Base-by-base conservation (phyloP, 2,888 invertebrate genomes). In the Diarsia brunnea region DNA sequence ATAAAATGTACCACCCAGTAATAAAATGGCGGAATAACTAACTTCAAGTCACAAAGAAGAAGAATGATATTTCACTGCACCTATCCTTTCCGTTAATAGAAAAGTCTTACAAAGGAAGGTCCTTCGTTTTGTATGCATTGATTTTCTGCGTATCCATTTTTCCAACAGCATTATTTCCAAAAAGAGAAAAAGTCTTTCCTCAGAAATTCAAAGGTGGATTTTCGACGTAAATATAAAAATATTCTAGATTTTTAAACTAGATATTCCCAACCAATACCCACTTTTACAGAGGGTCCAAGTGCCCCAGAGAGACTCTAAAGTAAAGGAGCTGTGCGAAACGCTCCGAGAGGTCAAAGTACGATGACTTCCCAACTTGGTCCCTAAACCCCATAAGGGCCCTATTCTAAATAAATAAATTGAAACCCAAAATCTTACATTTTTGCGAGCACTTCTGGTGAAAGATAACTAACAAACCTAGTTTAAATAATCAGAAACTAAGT, bases 281-380 rank as follows among this genome's bases (percentile, higher is more conserved):
- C n/a, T n/a, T 73, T 68, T 79, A 79, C 63, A n/a, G 60, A 63
- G 55, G 73, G 64, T 70, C 53, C 55, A 75, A 84, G 79, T 71
- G 73, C 45, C 58, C 86, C 71, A 31, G 8, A 45, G 86, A 70
- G 84, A 69, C 51, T 38, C 53, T 75, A 72, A 75, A 84, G 70
- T 70, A 79, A 65, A 68, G 65, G 16, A 64, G 47, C 60, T 76
- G 38, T 65, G 38, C 55, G 69, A 69, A 80, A 67, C 55, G 63
- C 51, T 61, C 47, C 31, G n/a, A 60, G 74, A 77, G 84, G 87
- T 84, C 81, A 78, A 75, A 77, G 66, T 65, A 78, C 85, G 21
- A 61, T 71, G 66, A 64, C 64, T 69, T 79, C 68, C 64, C 45
- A 71, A 69, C 60, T 77, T 31, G 60, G 27, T 78, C 71, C 75